Evolutionary conservation across 1,140 invertebrate genomes (phyloP).

Genomic region (Megathymus violae): DNA sequence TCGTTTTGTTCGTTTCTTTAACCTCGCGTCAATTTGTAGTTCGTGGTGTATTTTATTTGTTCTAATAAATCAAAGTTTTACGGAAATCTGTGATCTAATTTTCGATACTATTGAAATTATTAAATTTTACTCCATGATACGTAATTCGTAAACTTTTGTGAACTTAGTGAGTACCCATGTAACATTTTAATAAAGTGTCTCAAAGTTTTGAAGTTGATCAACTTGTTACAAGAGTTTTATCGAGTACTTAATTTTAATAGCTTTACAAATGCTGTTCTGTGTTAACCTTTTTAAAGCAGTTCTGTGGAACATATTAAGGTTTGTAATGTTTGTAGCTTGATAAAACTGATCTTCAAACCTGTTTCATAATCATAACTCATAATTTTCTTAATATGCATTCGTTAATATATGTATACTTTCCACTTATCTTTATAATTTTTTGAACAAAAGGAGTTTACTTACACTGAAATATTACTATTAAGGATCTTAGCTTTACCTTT

Average conservation of each 20-base stretch:
- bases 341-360: background rate
- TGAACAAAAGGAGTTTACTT: too few relatives aligned
- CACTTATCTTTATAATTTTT: background rate
- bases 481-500: too few relatives aligned
- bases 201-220: conserved; percentile 58
- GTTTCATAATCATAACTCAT: background rate
- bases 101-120: background rate
- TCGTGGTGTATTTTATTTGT: background rate
- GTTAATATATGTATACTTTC: too few relatives aligned
- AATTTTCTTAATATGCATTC: background rate
- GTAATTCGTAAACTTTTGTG: conserved; percentile 31
- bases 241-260: conserved; percentile 4
- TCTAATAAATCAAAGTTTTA: background rate
- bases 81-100: background rate
- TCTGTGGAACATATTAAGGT: conserved; percentile 6
- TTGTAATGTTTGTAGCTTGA: background rate
- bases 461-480: too few relatives aligned
- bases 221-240: conserved; percentile 31
- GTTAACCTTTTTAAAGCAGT: background rate
- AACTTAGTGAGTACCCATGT: conserved; percentile 48
- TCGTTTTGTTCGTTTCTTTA: conserved; percentile 12
- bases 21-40: conserved; percentile 12
- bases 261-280: conserved; percentile 2
- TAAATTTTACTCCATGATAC: background rate
- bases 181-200: conserved; percentile 44